A percentile compares a stretch with the other conserved stretches of the same genome.
Evolutionary conservation across 2,113 vertebrate species (phyloP).

Genomic region (Micromys minutus): DNA sequence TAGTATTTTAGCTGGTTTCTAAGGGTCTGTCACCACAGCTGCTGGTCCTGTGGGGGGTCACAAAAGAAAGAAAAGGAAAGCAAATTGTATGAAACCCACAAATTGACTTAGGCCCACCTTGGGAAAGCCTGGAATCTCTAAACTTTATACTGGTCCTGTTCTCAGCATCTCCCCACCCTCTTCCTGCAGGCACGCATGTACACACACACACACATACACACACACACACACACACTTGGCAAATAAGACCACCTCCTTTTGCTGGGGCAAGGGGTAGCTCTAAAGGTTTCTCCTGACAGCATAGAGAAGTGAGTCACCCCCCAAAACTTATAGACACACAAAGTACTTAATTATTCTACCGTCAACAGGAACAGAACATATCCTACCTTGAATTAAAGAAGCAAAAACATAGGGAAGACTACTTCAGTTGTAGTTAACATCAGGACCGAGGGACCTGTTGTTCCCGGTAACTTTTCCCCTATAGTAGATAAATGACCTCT

Average conservation of each 20-base stretch:
- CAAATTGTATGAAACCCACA: conserved; percentile 23
- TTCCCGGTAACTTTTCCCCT: neutral
- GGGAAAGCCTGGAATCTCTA: neutral
- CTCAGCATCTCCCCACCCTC: neutral
- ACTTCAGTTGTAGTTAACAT: conserved; percentile 60
- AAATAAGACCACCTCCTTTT: neutral
- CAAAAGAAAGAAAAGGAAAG: conserved; percentile 24
- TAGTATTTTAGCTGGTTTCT: neutral
- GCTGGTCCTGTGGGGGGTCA: neutral
- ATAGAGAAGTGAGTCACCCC: neutral
- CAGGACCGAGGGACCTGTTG: neutral
- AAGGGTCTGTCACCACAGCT: neutral
- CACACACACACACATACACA: neutral
- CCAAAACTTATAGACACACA: conserved; percentile 19
- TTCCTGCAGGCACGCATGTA: too few relatives aligned
- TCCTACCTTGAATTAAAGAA: neutral
- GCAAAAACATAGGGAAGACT: conserved; percentile 16
- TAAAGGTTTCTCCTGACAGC: neutral
- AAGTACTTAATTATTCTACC: conserved; percentile 1
- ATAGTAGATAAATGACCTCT: neutral
- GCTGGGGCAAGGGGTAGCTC: neutral
- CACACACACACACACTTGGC: neutral
- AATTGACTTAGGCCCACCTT: neutral
- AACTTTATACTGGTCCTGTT: neutral
- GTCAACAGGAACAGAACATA: conserved; percentile 40